Base-by-base conservation (phyloP, 1,140 invertebrate species). In the Thereuonema tuberculata region DNA sequence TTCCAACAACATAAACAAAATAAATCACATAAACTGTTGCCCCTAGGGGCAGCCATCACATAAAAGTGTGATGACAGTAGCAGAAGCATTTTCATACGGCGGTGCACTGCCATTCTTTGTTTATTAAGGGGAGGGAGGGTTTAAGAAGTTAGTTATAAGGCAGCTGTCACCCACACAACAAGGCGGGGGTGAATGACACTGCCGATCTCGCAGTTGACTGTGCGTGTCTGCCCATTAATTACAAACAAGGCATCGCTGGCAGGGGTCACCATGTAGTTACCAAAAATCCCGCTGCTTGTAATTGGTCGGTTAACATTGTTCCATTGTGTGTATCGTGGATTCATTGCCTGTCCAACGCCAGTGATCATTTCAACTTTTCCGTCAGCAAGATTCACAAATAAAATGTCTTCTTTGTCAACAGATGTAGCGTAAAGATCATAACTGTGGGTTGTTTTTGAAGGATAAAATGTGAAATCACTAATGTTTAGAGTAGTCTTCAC, bases 301-400 rank as follows among this genome's bases (percentile, higher is more conserved):
- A 89, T 84, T 26, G 82, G 80, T 65, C 85, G 76, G 66, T 81
- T 82, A 12, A 82, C 77, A 65, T 81, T 81, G 48, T 78, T 79
- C 83, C 84, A 87, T 67, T 81, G 78, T 55, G 81, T 76, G 61
- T 80, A 65, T 48, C 71, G 72, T 2, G 76, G 68, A 9, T 77
- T 72, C 72, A 81, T 78, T 17, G 83, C 80, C 66, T 78, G 78
- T 1, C 83, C 83, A 2, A 85, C 83, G 26, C 84, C 84, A 1
- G 83, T 84, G 61, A 89, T 84, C 75, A 86, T 83, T 69, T 88
- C 85, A 9, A 89, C 84, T 79, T 87, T 86, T 79, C 85, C 85
- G 66, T 84, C 84, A 17, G 80, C 75, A 27, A 89, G 77, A 68
- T 86, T 84, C 2, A 89, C 72, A 67, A 85, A 85, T 23, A 88